Evolutionary conservation across 1,140 invertebrate species (phyloP), one percentile per base, ranked within the genome.

Genomic region (Heliconius hewitsoni): DNA sequence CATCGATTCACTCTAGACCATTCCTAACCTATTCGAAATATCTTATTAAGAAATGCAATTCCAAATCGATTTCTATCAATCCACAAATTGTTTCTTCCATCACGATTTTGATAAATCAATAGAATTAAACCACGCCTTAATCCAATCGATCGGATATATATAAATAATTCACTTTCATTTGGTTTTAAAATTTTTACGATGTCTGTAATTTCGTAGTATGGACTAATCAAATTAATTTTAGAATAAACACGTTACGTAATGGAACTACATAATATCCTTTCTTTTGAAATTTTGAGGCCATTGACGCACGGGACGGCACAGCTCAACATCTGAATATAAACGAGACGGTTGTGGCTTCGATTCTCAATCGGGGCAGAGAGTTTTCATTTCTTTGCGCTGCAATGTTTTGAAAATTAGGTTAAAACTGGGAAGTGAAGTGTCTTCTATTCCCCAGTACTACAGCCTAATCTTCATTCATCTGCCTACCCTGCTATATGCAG

Each of bases 31-130:
- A 66, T 66, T 66, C 27, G 74, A 18, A 66, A 76, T n/a, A 76
- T 66, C 74, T 66, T 42, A 76, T 76, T 76, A 76, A 76, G 46
- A 74, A 76, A 76, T 60, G 66, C 78, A 60, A 80, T 80, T 76
- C 70, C 57, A 80, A 66, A 73, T 80, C 74, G 30, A 74, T 50
- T 75, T 71, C 78, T 30, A 80, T 80, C 72, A 71, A 52, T 73
- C 23, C 50, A 76, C 78, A 80, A 80, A 80, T 76, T 73, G 74
- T 60, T 80, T 71, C 11, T 80, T 71, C 74, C 74, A 73, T 60
- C 78, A 80, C 78, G 74, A 80, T 80, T 80, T 80, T 76, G 78
- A 80, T 80, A 71, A 80, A 80, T 76, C 74, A 60, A 74, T 76
- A 70, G 39, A 70, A 75, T 75, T 71, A 39, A 50, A 30, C 50